Evolutionary conservation across 2,888 invertebrate species (phyloP), one percentile per base, ranked within the genome.

Genomic region (Melipona bicolor): DNA sequence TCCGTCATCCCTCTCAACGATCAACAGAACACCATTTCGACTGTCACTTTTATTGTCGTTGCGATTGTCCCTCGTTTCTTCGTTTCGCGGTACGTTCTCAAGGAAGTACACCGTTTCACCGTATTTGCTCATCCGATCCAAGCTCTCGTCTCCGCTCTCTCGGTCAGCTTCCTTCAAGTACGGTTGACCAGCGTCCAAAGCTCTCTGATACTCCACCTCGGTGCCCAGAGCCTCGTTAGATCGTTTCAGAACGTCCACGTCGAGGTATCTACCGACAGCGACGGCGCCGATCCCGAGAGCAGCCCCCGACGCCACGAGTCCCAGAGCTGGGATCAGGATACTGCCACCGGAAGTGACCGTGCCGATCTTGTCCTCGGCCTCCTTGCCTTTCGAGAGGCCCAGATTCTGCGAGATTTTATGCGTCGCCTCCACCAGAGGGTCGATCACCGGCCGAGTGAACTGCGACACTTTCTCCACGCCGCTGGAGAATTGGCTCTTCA

Each of bases 271-370:
- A 15, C 97, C 97, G 82, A 97, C 96, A 0, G 97, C 97, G 0
- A 97, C 97, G 0, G 97, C 97, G 9, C 97, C 97, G n/a, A 97
- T 95, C 0, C 97, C 97, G 43, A 97, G 94, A 3, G 97, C 97
- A 0, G 97, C 97, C 21, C 97, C 97, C n/a, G 97, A 97, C 17
- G 97, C 97, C 91, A 98, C 96, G 11, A 97, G 94, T 5, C 97
- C 97, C 36, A 97, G 94, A 0, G 97, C 97, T 27, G 97, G 97
- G 52, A 94, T 93, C 3, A 97, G 94, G 92, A 97, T 96, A 0
- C 97, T 97, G 0, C 96, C 96, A 0, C 96, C 95, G 0, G 96
- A 96, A 3, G 95, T 94, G 2, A 95, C 95, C 15, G 95, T 95
- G 3, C 97, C 97, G 15, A 97, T 95, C 93, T 97, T 97, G 83